Percentiles rank a stretch among this genome's conserved stretches.
These are phyloP conservation scores for Clepsis dumicolana DNA, from an alignment of 2,888 invertebrate genomes.

Conservation along the genomic window DNA sequence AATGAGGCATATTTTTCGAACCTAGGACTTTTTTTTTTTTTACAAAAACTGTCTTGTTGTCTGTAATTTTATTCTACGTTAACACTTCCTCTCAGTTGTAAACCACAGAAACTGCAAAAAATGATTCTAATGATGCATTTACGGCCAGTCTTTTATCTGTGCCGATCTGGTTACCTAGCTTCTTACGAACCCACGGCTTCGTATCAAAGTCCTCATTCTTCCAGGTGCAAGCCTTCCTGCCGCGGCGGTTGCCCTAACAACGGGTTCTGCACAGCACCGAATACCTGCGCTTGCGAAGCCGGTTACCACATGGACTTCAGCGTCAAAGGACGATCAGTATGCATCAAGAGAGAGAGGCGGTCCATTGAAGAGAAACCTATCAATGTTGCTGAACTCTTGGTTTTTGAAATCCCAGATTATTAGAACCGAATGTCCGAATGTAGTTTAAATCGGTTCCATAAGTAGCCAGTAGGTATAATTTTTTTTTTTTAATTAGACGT, in stretches of 20 bases:
- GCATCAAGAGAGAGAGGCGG: slow-evolving; percentile 82
- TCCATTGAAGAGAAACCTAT: slow-evolving; percentile 50
- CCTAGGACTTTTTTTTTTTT: too few species aligned
- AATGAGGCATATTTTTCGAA: too few species aligned
- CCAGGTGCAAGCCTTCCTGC: slow-evolving; percentile 87
- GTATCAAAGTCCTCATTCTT: slow-evolving; percentile 43
- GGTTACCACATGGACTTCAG: slow-evolving; percentile 88
- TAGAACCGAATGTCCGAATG: too few species aligned
- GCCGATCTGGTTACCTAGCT: neutral
- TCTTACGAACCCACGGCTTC: slow-evolving; percentile 8
- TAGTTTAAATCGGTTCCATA: too few species aligned
- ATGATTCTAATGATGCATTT: too few species aligned
- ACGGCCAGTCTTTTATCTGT: neutral
- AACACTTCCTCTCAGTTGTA: too few species aligned
- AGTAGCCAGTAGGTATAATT: too few species aligned
- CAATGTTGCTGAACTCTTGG: slow-evolving; percentile 52
- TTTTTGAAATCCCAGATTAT: slow-evolving; percentile 57
- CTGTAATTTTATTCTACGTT: too few species aligned
- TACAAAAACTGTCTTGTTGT: too few species aligned
- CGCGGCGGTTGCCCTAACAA: slow-evolving; percentile 91
- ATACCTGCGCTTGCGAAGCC: slow-evolving; percentile 90
- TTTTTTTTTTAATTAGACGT: too few species aligned
- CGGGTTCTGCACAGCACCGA: slow-evolving; percentile 90
- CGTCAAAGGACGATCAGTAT: slow-evolving; percentile 87
- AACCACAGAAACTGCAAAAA: too few species aligned